Percentiles rank a stretch among this genome's conserved stretches.
Evolutionary conservation across 2,888 invertebrate species (phyloP).

Genomic region (Molorchus minor): DNA sequence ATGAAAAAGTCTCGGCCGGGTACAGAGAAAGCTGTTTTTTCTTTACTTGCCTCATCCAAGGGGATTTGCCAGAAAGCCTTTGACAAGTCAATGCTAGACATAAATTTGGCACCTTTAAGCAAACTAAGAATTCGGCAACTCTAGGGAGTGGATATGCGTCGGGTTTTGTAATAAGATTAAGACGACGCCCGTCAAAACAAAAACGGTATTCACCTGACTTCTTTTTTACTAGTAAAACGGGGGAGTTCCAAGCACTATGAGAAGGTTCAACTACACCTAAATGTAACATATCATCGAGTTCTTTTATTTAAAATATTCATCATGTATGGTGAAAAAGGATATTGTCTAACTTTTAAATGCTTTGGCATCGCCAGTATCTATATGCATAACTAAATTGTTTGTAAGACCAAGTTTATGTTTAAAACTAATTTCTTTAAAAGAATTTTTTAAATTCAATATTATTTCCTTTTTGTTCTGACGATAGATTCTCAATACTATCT

Average conservation of each 20-base stretch:
- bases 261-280: too few relatives aligned
- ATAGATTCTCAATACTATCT: neutral
- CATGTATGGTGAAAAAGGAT: too few relatives aligned
- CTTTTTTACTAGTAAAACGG: too few relatives aligned
- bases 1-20: too few relatives aligned
- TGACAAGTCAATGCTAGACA: neutral
- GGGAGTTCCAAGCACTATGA: too few relatives aligned
- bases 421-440: neutral
- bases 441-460: neutral
- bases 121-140: slow-evolving; percentile 10
- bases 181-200: slow-evolving; percentile 21
- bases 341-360: too few relatives aligned
- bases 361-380: too few relatives aligned
- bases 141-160: slow-evolving; percentile 26
- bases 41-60: slow-evolving; percentile 1
- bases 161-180: slow-evolving; percentile 24
- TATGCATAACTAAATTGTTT: too few relatives aligned
- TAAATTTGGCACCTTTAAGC: slow-evolving; percentile 1
- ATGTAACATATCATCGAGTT: too few relatives aligned
- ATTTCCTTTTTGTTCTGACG: neutral
- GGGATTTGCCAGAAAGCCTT: slow-evolving; percentile 8
- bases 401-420: too few relatives aligned
- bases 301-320: too few relatives aligned
- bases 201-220: slow-evolving; percentile 26
- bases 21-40: slow-evolving; percentile 12